Conservation (phyloP, 2,797 vertebrate species). For the Alosa sapidissima region DNA sequence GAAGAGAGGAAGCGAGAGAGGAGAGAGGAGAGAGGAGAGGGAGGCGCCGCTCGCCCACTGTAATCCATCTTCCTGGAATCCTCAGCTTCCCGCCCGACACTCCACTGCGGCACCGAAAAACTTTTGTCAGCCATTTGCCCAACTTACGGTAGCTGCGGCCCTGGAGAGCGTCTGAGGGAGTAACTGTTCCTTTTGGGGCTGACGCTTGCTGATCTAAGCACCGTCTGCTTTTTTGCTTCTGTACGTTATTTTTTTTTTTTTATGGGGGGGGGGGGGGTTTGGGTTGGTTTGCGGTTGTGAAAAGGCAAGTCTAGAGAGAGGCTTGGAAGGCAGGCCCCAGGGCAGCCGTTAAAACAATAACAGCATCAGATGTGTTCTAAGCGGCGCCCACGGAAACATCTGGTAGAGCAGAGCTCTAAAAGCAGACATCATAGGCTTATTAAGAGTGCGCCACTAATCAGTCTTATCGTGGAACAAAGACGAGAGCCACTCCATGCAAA, state of each 20-base stretch:
- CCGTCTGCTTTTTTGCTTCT: not conserved
- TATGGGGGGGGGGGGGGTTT: no score
- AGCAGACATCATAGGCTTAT: not conserved
- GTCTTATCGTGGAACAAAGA: slow-evolving; percentile 42
- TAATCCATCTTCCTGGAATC: slow-evolving; percentile 3
- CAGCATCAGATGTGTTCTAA: not conserved
- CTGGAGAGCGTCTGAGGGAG: not conserved
- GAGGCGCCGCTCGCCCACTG: not conserved
- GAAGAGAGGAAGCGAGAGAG: not conserved
- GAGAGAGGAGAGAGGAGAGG: not conserved
- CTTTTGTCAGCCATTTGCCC: not conserved
- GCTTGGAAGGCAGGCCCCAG: not conserved
- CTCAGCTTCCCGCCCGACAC: not conserved
- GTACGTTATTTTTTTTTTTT: not conserved
- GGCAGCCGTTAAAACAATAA: not conserved
- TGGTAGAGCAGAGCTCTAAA: not conserved
- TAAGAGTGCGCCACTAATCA: not conserved
- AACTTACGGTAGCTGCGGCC: not conserved
- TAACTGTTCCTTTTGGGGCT: not conserved
- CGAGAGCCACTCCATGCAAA: not conserved
- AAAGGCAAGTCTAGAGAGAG: not conserved
- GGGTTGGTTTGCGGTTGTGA: not conserved
- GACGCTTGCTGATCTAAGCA: not conserved
- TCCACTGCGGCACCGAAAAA: not conserved
- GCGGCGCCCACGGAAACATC: not conserved